Conservation (phyloP, 2,797 vertebrate species). For the Threskiornis aethiopicus region DNA sequence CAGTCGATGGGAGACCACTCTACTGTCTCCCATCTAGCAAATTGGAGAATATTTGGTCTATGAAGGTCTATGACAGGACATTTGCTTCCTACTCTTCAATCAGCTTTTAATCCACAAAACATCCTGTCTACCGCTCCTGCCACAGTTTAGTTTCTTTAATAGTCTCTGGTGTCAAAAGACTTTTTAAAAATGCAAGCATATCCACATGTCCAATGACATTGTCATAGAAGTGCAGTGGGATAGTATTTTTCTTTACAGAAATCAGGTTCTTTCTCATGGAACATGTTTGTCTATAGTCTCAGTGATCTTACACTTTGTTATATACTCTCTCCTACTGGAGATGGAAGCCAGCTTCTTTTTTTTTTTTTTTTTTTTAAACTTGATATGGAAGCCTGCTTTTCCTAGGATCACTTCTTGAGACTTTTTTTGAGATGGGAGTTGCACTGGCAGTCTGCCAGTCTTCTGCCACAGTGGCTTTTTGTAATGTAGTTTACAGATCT, state of each 20-base stretch:
- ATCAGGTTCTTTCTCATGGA: background rate
- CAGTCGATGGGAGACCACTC: fast-evolving
- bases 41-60: background rate
- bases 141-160: background rate
- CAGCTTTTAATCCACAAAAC: background rate
- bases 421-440: background rate
- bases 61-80: background rate
- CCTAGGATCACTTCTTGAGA: background rate
- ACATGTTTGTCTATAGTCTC: background rate
- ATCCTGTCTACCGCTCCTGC: background rate
- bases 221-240: background rate
- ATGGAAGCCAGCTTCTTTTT: background rate
- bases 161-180: background rate
- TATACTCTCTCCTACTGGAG: background rate
- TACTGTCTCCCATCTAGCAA: background rate
- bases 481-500: background rate
- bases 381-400: background rate
- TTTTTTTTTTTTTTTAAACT: background rate
- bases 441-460: background rate
- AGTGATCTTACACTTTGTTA: background rate
- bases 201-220: background rate
- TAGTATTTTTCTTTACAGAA: background rate
- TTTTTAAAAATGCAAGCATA: background rate
- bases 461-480: background rate
- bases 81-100: background rate